Percentiles rank a stretch among this genome's conserved stretches.
Conservation (phyloP, 2,797 vertebrate genomes). For the Cirrhinus mrigala region DNA sequence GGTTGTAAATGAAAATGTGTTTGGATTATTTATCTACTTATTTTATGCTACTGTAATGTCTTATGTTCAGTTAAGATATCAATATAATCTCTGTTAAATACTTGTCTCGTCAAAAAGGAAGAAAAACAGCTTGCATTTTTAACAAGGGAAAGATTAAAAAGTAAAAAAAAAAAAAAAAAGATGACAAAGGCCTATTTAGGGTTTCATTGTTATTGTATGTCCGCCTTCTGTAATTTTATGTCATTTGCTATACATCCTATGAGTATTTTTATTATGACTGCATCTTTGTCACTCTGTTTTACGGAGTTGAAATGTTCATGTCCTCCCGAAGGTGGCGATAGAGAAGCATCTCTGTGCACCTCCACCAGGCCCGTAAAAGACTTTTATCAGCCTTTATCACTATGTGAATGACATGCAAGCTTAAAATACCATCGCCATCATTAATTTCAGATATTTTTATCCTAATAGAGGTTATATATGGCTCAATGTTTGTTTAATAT, state of each 20-base stretch:
- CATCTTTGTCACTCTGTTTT: neutral
- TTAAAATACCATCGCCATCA: no score
- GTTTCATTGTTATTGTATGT: neutral
- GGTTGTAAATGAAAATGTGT: no score
- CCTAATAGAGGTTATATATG: neutral
- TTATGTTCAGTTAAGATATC: neutral
- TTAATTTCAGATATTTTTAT: slow-evolving; percentile 4
- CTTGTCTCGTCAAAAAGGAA: neutral
- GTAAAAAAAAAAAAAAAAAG: neutral
- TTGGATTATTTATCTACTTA: neutral
- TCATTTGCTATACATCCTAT: neutral
- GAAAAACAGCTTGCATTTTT: neutral
- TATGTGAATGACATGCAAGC: neutral
- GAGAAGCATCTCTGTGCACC: neutral
- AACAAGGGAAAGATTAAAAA: neutral
- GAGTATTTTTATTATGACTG: neutral
- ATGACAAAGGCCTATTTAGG: neutral
- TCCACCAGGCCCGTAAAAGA: neutral
- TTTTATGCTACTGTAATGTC: no score
- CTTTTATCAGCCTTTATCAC: neutral
- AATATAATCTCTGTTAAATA: neutral
- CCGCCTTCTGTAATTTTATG: neutral
- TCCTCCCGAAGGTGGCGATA: neutral
- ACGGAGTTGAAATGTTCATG: neutral
- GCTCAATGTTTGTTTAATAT: neutral